These are phyloP conservation scores for Sylvilagus bachmani DNA, from an alignment of 2,113 vertebrate genomes.

Conservation along the genomic window DNA sequence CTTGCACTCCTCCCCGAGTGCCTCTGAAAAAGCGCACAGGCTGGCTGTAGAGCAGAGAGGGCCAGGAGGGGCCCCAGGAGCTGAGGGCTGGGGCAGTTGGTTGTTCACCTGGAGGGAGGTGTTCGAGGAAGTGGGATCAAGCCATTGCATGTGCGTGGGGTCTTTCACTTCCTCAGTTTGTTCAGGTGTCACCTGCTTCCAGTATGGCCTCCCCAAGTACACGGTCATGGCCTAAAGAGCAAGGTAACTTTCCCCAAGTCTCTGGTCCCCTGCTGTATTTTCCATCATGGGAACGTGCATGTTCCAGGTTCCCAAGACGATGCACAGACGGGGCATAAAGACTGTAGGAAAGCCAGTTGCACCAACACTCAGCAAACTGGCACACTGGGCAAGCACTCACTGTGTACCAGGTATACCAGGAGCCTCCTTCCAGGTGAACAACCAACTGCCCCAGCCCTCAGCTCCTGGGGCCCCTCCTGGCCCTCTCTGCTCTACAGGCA, in stretches of 20 bases:
- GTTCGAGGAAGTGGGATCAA: not conserved
- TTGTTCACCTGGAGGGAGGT: too few species aligned
- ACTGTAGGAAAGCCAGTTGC: not conserved
- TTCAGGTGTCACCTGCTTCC: not conserved
- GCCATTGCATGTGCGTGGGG: rapidly evolving
- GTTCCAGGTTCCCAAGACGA: not conserved
- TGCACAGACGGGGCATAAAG: not conserved
- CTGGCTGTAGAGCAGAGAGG: not conserved
- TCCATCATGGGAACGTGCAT: too few species aligned
- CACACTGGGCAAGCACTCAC: not conserved
- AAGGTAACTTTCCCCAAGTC: not conserved
- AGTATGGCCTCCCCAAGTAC: not conserved
- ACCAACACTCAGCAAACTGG: not conserved
- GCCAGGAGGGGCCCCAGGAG: not conserved
- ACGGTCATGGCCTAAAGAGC: not conserved
- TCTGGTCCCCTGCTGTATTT: not conserved
- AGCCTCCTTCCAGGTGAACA: too few species aligned
- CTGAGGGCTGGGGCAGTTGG: not conserved
- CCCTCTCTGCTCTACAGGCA: too few species aligned
- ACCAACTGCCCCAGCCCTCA: too few species aligned
- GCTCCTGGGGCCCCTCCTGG: too few species aligned
- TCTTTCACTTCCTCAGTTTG: not conserved
- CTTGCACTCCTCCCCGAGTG: rapidly evolving
- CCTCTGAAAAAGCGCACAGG: not conserved
- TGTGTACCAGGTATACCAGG: not conserved